Base-by-base conservation (phyloP, 92 coral and sea anemone species). In the Parazoanthus darwini region DNA sequence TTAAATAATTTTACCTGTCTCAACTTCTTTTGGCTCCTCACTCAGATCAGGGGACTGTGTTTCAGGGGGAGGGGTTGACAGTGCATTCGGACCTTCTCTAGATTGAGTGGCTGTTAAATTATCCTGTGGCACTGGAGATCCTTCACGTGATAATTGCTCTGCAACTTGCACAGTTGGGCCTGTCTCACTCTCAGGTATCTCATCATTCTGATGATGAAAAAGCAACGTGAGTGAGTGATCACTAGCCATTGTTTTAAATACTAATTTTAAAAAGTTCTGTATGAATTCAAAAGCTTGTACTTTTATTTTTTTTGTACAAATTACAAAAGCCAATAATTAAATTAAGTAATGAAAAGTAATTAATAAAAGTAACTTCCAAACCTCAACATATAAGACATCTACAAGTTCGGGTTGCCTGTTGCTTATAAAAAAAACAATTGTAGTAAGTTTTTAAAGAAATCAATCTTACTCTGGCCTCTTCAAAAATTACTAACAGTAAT, bases 111-210 rank as follows among this genome's bases (percentile, higher is more conserved):
- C 86, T 23, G 59, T 76, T 50, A 87, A 79, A 35, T 84, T 73
- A 18, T 78, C 91, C 29, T 88, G 85, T 42, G 73, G 91, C 56
- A 93, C 90, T 2, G 98, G 96, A 16, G 98, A 91, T 15, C 96
- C 99, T 81, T 93, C 99, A 38, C 98, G 92, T 51, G 99, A 97
- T 80, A 97, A 86, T 42, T 89, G 98, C 82, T 97, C 94, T 29
- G 98, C 91, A 26, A 94, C 97, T 88, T 97, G 98, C 35, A 97
- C 91, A 33, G 93, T 77, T 70, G 99, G 99, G 14, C 94, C 98
- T 42, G 86, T 86, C 58, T 97, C 99, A 76, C 84, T 76, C 88
- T 97, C 99, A 29, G 98, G 99, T 20, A 85, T 85, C 25, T 89
- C 99, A 68, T 94, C 96, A 93, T 97, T 97, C 98, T 95, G 73